phyloP scores from a whole-genome alignment of 2,888 invertebrate genomes.

The Archaeoteleia sp. region DNA sequence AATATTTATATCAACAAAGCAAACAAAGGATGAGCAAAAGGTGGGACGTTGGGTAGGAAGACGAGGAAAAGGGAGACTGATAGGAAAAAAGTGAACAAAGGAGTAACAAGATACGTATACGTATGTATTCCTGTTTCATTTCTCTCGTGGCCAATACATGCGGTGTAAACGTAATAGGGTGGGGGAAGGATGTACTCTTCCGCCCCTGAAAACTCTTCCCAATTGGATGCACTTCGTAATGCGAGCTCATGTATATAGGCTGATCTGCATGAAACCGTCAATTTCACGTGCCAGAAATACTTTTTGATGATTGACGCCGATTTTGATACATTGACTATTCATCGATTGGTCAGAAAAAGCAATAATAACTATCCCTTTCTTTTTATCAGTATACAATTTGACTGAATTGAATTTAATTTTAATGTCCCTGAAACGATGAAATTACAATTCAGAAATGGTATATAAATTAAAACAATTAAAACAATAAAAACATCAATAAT shows the following conservation, averaged over 20 bases:
- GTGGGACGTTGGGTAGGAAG: slow-evolving; percentile 31
- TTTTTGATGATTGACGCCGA: slow-evolving; percentile 10
- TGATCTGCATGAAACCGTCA: slow-evolving; percentile 45
- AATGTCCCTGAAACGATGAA: too few relatives aligned
- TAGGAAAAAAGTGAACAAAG: slow-evolving; percentile 39
- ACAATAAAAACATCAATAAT: too few relatives aligned
- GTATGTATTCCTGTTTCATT: slow-evolving; percentile 47
- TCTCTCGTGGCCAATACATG: slow-evolving; percentile 39
- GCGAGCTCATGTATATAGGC: slow-evolving; percentile 44
- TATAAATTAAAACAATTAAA: too few relatives aligned
- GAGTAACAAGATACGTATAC: slow-evolving; percentile 51
- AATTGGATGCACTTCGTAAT: slow-evolving; percentile 62
- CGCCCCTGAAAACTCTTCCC: slow-evolving; percentile 66
- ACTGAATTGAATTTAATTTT: too few relatives aligned
- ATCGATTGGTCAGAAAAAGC: background rate
- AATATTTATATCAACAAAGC: too few relatives aligned
- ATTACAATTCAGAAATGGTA: too few relatives aligned
- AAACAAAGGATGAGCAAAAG: slow-evolving; percentile 36
- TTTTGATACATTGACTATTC: slow-evolving; percentile 9
- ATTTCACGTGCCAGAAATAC: slow-evolving; percentile 33
- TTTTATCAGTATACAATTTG: too few relatives aligned
- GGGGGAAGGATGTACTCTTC: slow-evolving; percentile 71
- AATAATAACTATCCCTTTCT: too few relatives aligned
- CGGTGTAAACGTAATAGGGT: slow-evolving; percentile 39
- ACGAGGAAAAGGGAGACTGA: slow-evolving; percentile 26